phyloP scores from a whole-genome alignment of 2,797 vertebrate genomes.

The Micrastur ruficollis region DNA sequence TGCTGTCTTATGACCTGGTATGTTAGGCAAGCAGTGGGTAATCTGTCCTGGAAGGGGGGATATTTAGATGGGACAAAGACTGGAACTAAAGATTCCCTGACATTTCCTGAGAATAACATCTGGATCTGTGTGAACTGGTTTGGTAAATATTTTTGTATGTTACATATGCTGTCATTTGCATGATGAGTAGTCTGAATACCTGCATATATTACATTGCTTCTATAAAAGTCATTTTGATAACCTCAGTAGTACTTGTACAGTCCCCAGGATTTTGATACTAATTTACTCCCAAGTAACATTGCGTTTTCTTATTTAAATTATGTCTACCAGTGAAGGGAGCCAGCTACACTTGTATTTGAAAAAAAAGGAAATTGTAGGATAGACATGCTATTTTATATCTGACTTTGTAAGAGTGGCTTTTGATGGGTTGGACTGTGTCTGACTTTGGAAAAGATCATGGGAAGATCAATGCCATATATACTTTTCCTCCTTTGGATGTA shows the following conservation, averaged over 20 bases:
- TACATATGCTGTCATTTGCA: not conserved
- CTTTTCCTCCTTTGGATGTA: not conserved
- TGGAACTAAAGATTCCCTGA: constrained; percentile 5
- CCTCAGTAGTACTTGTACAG: not conserved
- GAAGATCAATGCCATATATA: not conserved
- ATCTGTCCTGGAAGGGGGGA: not conserved
- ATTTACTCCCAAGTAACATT: not conserved
- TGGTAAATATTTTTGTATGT: constrained; percentile 30
- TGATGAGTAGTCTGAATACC: not conserved
- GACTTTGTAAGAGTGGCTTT: not conserved
- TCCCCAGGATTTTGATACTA: not conserved
- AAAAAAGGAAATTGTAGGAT: not conserved
- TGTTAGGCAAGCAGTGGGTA: not conserved
- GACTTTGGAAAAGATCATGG: not conserved
- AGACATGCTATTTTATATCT: not conserved
- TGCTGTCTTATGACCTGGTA: not conserved
- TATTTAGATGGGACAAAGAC: not conserved
- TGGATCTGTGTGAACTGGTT: constrained; percentile 3
- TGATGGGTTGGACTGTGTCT: not conserved
- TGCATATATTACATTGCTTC: not conserved
- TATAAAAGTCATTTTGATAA: not conserved
- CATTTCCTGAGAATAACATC: constrained; percentile 34
- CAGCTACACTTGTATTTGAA: not conserved
- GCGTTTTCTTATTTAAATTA: not conserved
- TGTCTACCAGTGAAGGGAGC: not conserved